Percentiles rank a stretch among this genome's conserved stretches.
phyloP scores from a whole-genome alignment of 2,888 invertebrate species.

The Reticulitermes lucifugus region DNA sequence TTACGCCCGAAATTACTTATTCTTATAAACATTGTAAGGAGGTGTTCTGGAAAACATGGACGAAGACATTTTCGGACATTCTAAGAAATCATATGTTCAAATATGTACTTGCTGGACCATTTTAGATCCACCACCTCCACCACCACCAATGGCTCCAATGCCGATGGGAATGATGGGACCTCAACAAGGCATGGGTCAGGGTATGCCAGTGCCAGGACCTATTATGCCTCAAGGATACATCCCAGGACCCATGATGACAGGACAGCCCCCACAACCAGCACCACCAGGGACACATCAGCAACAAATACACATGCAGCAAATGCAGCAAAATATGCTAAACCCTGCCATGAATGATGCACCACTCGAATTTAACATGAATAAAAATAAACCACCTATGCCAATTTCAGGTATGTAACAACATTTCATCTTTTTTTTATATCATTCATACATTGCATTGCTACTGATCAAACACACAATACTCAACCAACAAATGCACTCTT shows the following conservation, averaged over 20 bases:
- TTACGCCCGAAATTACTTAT: too few species aligned
- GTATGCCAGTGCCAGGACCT: constrained; percentile 56
- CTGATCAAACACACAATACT: too few species aligned
- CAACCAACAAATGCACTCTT: too few species aligned
- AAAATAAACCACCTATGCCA: constrained; percentile 71
- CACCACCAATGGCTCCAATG: constrained; percentile 52
- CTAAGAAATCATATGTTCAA: too few species aligned
- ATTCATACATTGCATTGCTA: too few species aligned
- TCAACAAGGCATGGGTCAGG: constrained; percentile 50
- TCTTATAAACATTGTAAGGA: too few species aligned
- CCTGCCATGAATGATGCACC: constrained; percentile 72
- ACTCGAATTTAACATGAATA: constrained; percentile 72
- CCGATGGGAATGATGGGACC: constrained; percentile 53
- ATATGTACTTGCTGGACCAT: too few species aligned
- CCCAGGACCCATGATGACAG: constrained; percentile 51
- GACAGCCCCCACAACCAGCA: constrained; percentile 45
- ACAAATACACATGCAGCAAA: constrained; percentile 39
- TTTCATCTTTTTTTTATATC: too few species aligned
- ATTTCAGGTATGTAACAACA: constrained; percentile 54
- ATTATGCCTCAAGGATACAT: constrained; percentile 61
- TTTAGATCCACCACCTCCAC: constrained; percentile 52
- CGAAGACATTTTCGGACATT: too few species aligned
- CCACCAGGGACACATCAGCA: constrained; percentile 47
- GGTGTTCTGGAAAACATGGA: too few species aligned
- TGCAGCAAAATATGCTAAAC: constrained; percentile 54